phyloP scores from a whole-genome alignment of 2,797 vertebrate species.

The Liparis tanakae region DNA sequence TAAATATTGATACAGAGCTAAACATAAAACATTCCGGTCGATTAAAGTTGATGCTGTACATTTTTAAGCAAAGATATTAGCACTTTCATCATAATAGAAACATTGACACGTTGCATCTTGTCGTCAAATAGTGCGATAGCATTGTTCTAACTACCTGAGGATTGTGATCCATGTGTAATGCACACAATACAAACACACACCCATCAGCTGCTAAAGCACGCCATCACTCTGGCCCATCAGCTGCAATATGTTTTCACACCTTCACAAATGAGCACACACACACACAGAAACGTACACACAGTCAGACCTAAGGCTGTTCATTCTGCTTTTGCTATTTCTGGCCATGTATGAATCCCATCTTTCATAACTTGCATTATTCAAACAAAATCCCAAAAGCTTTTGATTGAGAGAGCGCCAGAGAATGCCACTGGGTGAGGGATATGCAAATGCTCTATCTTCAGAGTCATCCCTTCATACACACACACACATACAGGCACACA shows the following conservation, averaged over 20 bases:
- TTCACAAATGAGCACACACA: conserved; percentile 26
- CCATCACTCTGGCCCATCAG: conserved; percentile 58
- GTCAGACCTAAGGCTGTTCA: conserved; percentile 59
- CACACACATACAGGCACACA: not conserved
- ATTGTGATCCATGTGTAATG: conserved; percentile 56
- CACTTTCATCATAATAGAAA: conserved; percentile 60
- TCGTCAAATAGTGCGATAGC: conserved; percentile 44
- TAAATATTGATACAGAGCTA: conserved; percentile 13
- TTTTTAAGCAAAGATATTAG: conserved; percentile 55
- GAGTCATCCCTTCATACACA: not conserved
- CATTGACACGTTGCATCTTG: conserved; percentile 63
- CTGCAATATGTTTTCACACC: conserved; percentile 63
- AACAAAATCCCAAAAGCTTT: conserved; percentile 46
- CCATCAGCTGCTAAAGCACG: conserved; percentile 37
- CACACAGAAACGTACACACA: conserved; percentile 14
- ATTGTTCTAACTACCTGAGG: conserved; percentile 69
- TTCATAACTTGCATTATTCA: conserved; percentile 66
- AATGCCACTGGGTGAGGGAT: conserved; percentile 37
- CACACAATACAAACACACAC: conserved; percentile 24
- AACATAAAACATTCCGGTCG: conserved; percentile 36
- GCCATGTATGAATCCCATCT: conserved; percentile 63
- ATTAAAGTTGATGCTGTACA: conserved; percentile 50
- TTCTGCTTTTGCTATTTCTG: conserved; percentile 59
- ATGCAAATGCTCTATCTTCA: conserved; percentile 47
- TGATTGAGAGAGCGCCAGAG: conserved; percentile 38